Evolutionary conservation across 2,113 vertebrate genomes (phyloP).

Genomic region (Aramus guarauna): DNA sequence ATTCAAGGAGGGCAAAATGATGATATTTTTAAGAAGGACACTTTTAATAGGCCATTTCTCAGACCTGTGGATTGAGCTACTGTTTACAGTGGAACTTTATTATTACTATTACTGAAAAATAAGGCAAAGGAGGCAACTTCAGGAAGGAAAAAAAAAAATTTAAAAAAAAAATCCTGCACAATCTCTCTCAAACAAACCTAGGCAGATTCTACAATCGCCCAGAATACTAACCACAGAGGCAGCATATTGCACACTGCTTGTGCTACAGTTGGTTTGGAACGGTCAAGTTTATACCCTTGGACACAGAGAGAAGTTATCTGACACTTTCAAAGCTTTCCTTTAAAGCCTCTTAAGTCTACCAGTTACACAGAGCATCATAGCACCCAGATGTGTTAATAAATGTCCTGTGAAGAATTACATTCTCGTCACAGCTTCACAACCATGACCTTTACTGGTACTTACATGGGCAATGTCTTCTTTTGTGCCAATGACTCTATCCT

Average conservation of each 20-base stretch:
- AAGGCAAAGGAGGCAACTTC: neutral
- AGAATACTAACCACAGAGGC: neutral
- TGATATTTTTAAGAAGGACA: neutral
- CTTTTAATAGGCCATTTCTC: neutral
- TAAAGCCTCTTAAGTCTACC: neutral
- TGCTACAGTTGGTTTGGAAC: neutral
- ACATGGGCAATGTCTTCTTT: conserved; percentile 96
- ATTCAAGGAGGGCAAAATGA: neutral
- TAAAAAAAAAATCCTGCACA: neutral
- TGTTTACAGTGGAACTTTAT: neutral
- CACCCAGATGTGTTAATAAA: neutral
- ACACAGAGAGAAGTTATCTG: neutral
- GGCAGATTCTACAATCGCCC: neutral
- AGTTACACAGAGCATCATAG: neutral
- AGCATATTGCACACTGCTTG: neutral
- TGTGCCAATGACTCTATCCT: conserved; percentile 97
- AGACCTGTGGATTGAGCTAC: neutral
- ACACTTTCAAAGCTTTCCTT: neutral
- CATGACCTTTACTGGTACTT: conserved; percentile 45
- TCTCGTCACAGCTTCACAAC: neutral
- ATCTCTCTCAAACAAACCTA: neutral
- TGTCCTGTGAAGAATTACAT: neutral
- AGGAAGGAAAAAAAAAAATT: too few species aligned
- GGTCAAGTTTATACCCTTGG: neutral
- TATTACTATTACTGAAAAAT: neutral